Conservation (phyloP, 2,797 vertebrate genomes). For the Steatocranus sp. region DNA sequence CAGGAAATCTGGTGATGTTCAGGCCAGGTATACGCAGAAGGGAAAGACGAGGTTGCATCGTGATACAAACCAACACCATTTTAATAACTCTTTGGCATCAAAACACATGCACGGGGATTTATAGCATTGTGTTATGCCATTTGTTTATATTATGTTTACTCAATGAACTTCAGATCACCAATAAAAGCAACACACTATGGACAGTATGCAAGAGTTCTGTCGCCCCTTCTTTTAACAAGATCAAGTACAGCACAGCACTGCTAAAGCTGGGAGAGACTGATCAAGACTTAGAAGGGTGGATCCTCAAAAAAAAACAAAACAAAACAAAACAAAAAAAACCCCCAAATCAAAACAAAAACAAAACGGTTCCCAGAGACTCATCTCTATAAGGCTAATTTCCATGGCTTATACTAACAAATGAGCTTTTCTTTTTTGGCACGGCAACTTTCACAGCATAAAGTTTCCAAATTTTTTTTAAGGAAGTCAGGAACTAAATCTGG, state of each 20-base stretch:
- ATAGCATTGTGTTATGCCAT: neutral
- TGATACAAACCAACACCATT: neutral
- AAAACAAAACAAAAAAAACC: rapidly evolving
- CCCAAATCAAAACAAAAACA: neutral
- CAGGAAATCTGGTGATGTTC: conserved; percentile 12
- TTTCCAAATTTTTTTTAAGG: neutral
- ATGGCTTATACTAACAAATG: neutral
- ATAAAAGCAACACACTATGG: rapidly evolving
- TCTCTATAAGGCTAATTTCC: neutral
- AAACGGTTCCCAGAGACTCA: neutral
- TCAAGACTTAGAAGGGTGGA: neutral
- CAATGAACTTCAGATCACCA: neutral
- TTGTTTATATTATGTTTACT: neutral
- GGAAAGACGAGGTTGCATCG: neutral
- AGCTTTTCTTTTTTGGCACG: neutral
- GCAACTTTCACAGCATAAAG: neutral
- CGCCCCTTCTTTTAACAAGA: neutral
- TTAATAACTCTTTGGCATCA: neutral
- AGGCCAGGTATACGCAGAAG: conserved; percentile 25
- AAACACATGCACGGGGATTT: neutral
- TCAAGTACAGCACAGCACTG: neutral
- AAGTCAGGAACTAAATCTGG: neutral
- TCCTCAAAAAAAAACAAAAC: neutral
- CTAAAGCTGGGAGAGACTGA: neutral
- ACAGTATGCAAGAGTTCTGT: neutral